A percentile compares a stretch with the other conserved stretches of the same genome.
Conservation (phyloP, 1,140 invertebrate species). For the Dendroctonus ponderosae region DNA sequence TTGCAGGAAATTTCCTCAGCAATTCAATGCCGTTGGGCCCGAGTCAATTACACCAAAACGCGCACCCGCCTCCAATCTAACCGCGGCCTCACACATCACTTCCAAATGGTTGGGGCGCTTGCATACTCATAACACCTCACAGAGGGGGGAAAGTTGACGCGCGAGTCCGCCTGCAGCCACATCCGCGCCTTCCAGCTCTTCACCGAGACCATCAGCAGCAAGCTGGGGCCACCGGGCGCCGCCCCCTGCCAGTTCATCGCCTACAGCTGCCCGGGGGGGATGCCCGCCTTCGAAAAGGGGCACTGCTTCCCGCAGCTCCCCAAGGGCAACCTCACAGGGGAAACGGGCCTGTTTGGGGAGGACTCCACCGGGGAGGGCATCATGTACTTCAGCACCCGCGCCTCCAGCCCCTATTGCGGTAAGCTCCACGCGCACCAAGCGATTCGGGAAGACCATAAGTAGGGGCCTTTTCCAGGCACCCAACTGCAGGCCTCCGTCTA, state of each 20-base stretch:
- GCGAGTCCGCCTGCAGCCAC: slow-evolving; percentile 54
- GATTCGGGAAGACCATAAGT: background rate
- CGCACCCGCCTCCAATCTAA: no score
- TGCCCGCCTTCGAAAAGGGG: slow-evolving; percentile 45
- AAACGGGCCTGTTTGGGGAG: slow-evolving; percentile 47
- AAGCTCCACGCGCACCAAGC: slow-evolving; percentile 19
- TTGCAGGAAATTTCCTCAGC: no score
- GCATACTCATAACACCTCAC: background rate
- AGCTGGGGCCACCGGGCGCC: slow-evolving; percentile 28
- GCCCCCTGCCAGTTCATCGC: slow-evolving; percentile 47
- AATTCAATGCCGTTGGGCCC: no score
- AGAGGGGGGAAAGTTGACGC: slow-evolving; percentile 43
- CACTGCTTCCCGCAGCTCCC: slow-evolving; percentile 48
- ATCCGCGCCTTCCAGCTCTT: slow-evolving; percentile 49
- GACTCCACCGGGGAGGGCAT: slow-evolving; percentile 47
- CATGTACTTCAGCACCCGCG: slow-evolving; percentile 50
- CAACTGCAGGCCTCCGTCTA: slow-evolving; percentile 48
- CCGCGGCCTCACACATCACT: no score
- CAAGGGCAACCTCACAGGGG: slow-evolving; percentile 36
- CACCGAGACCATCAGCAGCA: slow-evolving; percentile 46
- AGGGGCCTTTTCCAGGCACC: slow-evolving; percentile 35
- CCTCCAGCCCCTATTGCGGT: slow-evolving; percentile 48
- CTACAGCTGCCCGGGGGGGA: slow-evolving; percentile 48
- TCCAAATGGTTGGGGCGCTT: background rate
- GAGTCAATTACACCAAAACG: no score